Base-by-base conservation (phyloP, 2,888 invertebrate genomes). In the Coecobrya sp. region DNA sequence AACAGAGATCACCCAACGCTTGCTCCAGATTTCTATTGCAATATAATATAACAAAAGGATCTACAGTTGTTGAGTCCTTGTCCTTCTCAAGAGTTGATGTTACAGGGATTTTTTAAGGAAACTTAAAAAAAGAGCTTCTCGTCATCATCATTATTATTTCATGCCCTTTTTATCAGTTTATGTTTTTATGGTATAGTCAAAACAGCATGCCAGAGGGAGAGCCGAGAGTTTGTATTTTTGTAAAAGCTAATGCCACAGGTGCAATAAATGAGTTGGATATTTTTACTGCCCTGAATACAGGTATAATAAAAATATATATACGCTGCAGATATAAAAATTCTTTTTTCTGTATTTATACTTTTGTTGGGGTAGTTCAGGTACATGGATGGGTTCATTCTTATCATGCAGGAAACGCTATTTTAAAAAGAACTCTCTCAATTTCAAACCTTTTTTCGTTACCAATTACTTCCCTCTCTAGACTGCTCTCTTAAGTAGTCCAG, bases 401-500 rank as follows among this genome's bases (percentile, higher is more conserved):
- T 27, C 25, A 62, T 36, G 81, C 13, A 76, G 62, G 19, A 87
- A 59, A 52, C 42, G 27, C 86, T 19, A 30, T 16, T 36, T 62
- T 16, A 36, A 36, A 36, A 42, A n/a, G n/a, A 84, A 62, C 73
- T 85, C 68, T 82, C 81, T 70, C n/a, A 82, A 11, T 52, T 70
- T 49, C 19, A 70, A 86, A 86, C 84, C 62, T 65, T 88, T 81
- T 79, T 62, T 36, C 25, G 45, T 87, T 62, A 88, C 45, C 76
- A 79, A 55, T 79, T 79, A 79, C 36, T 84, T 27, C 25, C 55
- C 59, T 79, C 45, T 42, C 62, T 62, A 42, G 13, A 49, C 45
- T 62, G 52, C 19, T 65, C 59, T 59, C 45, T 42, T 19, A 92
- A 92, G 92, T 92, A 92, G 92, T 92, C 89, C 92, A 92, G 89